These are phyloP conservation scores for Neofelis nebulosa DNA, from an alignment of 2,113 vertebrate genomes.

Conservation along the genomic window DNA sequence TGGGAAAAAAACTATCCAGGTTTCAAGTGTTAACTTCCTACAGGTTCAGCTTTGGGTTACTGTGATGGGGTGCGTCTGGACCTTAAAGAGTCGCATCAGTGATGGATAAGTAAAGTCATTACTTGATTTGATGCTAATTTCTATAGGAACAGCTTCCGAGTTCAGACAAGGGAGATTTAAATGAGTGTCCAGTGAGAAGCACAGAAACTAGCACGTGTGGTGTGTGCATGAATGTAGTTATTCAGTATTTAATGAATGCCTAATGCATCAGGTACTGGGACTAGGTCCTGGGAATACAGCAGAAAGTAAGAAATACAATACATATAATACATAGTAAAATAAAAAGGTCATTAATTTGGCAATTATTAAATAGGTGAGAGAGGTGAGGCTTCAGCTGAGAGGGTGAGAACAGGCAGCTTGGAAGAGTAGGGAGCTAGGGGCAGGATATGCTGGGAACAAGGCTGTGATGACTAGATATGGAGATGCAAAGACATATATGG, in stretches of 20 bases:
- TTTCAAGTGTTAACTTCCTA: background rate
- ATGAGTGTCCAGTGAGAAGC: background rate
- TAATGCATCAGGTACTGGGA: background rate
- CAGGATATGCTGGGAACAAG: background rate
- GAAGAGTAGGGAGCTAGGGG: background rate
- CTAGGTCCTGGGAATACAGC: background rate
- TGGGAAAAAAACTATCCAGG: background rate
- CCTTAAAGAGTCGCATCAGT: background rate
- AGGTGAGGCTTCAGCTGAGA: background rate
- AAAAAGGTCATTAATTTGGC: background rate
- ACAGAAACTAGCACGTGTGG: background rate
- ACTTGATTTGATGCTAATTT: conserved; percentile 27
- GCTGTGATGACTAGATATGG: background rate
- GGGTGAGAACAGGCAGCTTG: background rate
- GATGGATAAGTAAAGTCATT: background rate
- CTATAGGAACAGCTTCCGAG: background rate
- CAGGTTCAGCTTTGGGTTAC: background rate
- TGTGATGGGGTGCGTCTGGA: background rate
- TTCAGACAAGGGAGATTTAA: background rate
- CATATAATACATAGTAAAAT: background rate
- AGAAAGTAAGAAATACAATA: background rate
- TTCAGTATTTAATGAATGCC: background rate
- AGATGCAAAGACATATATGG: background rate
- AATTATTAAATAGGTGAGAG: background rate
- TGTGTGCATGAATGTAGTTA: background rate